phyloP scores from a whole-genome alignment of 92 coral and sea anemone genomes.

The Anthopleura xanthogrammica region DNA sequence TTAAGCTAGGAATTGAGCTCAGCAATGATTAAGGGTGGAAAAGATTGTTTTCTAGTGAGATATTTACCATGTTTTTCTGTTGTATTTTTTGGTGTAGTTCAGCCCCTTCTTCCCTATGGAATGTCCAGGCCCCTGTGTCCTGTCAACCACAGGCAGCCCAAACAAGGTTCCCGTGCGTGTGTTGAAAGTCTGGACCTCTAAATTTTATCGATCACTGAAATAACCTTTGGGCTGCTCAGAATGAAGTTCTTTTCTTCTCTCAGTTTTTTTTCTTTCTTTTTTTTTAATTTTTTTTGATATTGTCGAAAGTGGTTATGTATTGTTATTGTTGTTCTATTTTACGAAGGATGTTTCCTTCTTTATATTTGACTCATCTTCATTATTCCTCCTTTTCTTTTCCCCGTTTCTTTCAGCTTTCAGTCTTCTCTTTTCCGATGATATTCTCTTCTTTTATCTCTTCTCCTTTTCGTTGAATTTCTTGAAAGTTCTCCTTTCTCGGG shows the following conservation, averaged over 20 bases:
- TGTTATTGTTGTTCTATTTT: no score
- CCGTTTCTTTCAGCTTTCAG: not conserved
- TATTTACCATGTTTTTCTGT: conserved; percentile 5
- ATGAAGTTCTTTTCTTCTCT: no score
- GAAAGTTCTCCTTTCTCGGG: no score
- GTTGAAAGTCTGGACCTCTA: not conserved
- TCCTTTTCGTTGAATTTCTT: no score
- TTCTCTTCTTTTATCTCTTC: no score
- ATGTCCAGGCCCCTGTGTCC: not conserved
- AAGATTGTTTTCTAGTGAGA: not conserved
- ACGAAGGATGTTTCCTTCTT: not conserved
- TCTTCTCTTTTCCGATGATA: no score
- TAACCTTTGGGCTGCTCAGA: no score
- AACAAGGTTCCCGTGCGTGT: not conserved
- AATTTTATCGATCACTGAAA: not conserved
- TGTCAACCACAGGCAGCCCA: not conserved
- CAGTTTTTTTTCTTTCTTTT: no score
- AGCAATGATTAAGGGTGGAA: not conserved
- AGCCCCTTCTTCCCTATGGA: not conserved
- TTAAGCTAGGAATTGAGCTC: conserved; percentile 1
- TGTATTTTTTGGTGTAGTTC: not conserved
- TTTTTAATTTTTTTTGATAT: no score
- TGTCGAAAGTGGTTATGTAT: no score
- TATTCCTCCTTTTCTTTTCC: no score
- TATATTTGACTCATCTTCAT: no score